phyloP scores from a whole-genome alignment of 2,797 vertebrate genomes.

The Synanceia verrucosa region DNA sequence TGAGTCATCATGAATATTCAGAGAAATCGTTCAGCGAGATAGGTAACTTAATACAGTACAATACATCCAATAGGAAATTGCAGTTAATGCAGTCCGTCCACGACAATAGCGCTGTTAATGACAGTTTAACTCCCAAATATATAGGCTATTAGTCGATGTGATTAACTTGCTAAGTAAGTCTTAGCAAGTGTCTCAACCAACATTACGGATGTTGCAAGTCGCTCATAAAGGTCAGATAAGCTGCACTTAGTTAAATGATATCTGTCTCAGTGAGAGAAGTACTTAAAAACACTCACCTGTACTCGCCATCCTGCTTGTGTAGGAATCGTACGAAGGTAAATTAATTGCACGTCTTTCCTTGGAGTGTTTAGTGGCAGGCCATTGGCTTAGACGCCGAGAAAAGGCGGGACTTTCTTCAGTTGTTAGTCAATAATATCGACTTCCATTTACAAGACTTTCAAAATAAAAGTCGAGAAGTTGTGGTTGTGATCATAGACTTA shows the following conservation, averaged over 20 bases:
- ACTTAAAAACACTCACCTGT: constrained; percentile 48
- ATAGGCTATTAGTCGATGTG: background rate
- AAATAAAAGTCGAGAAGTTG: constrained; percentile 30
- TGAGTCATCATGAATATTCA: constrained; percentile 29
- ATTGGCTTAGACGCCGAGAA: constrained; percentile 18
- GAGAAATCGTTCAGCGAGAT: background rate
- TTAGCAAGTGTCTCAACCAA: background rate
- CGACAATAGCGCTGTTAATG: background rate
- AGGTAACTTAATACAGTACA: background rate
- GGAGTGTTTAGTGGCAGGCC: background rate
- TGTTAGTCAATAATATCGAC: constrained; percentile 9
- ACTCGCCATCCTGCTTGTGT: constrained; percentile 29
- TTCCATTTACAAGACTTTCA: constrained; percentile 11
- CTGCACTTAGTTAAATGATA: background rate
- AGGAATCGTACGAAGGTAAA: background rate
- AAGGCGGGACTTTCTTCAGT: constrained; percentile 31
- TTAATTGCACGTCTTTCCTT: constrained; percentile 7
- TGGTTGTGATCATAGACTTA: too few species aligned
- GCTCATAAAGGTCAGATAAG: background rate
- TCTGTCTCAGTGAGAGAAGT: background rate
- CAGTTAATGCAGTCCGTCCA: background rate
- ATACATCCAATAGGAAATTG: too few species aligned
- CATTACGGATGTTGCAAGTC: background rate
- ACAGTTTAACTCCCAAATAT: background rate
- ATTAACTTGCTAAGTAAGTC: too few species aligned